Evolutionary conservation across 2,888 invertebrate genomes (phyloP), one percentile per base, ranked within the genome.

Genomic region (Lumbricus terrestris): DNA sequence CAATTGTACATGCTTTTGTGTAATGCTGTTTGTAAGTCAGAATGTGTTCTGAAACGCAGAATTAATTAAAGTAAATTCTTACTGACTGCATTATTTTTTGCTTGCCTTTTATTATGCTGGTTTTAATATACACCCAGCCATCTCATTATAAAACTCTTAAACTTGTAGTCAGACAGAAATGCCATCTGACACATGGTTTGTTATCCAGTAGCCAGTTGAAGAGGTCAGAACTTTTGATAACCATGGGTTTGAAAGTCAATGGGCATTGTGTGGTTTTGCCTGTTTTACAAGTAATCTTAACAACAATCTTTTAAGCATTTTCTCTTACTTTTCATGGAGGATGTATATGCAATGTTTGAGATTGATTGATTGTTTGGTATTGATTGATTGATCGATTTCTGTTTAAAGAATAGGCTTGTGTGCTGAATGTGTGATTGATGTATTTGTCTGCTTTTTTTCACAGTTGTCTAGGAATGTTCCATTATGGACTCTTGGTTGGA

Each of bases 401-500:
- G 69, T 69, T 29, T 0, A n/a, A 69, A n/a, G 8, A 11, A 69
- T 8, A 69, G 8, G 20, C 47, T 47, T 20, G 18, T 47, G 1
- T 47, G n/a, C 69, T n/a, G 69, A n/a, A n/a, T n/a, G 69, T 69
- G 1, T n/a, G 69, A 69, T n/a, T n/a, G n/a, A 69, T n/a, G n/a
- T 88, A 20, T n/a, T 29, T 35, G 11, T 82, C 0, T 89, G 35
- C 35, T 23, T 82, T 82, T 18, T 90, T 34, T 82, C 54, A 23
- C 54, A 91, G 91, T 82, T 89, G 91, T 88, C 23, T 88, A 34
- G 91, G 91, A 37, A 91, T 91, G 91, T 38, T 91, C 20, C 91
- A 91, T 83, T 91, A 91, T 88, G 91, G 91, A 33, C 37, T 91
- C 20, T 69, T 91, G 54, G 6, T 90, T 40, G 54, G 54, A 38